Evolutionary conservation across 1,140 invertebrate species (phyloP), one percentile per base, ranked within the genome.

Genomic region (Musca vetustissima): DNA sequence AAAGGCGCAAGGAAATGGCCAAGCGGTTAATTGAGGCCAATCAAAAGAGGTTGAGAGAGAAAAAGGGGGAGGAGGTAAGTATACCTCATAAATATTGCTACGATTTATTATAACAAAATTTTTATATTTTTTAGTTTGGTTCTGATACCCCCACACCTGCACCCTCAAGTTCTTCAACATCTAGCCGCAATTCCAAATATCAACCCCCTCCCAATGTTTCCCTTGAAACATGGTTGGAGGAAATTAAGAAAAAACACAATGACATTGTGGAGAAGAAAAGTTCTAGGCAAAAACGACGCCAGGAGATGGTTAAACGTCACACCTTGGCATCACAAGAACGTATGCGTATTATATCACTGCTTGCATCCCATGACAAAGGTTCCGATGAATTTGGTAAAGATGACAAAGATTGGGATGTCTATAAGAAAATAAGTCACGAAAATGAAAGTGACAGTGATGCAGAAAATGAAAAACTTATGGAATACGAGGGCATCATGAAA

Each of bases 361-460:
- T 97, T 19, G 94, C 94, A 21, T 86, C 88, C 50, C 92, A 90
- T 76, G 88, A 92, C 73, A 95, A 94, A 80, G 92, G 93, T 67
- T 91, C 93, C 68, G 94, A 96, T 78, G 94, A 94, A 79, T 98
- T 98, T 86, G 95, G 95, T 25, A 90, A 92, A 84, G 88, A 93
- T 73, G 95, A 97, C 83, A 93, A 95, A 80, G 95, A 98, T 80
- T 98, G 95, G 95, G 93, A 97, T 83, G 94, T 97, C 2, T 98
- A 98, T 78, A 97, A 97, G 85, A 91, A 90, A 53, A 95, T 96
- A 64, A 92, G 91, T 78, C 88, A 88, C 83, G 86, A 88, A 81
- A 81, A 78, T 36, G 79, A 83, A 61, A 94, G 93, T 0, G 95
- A 97, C 78, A 96, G 94, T 47, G 95, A 97, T 78, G 90, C 91